These are phyloP conservation scores for Caenorhabditis japonica DNA, from an alignment of 2,888 invertebrate species.

Conservation along the genomic window DNA sequence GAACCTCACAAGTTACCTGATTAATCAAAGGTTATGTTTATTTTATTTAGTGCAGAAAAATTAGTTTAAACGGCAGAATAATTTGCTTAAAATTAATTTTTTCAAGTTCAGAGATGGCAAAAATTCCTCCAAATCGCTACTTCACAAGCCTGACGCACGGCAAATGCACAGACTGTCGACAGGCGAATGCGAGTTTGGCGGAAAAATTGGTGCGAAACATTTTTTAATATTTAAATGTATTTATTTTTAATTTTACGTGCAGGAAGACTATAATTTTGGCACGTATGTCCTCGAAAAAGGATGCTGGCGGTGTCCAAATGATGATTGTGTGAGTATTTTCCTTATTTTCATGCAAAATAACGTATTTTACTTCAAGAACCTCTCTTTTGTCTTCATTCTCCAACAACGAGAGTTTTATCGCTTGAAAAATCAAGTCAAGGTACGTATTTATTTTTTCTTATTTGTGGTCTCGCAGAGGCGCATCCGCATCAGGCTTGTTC, in stretches of 20 bases:
- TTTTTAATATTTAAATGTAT: no score
- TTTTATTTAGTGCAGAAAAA: no score
- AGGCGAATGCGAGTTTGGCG: constrained; percentile 14
- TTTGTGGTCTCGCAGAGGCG: no score
- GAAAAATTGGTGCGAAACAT: constrained; percentile 24
- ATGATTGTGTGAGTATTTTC: constrained; percentile 13
- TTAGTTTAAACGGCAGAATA: no score
- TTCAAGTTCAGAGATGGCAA: no score
- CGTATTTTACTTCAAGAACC: constrained; percentile 8
- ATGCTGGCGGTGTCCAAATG: constrained; percentile 12
- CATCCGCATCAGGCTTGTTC: background rate
- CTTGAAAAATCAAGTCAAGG: constrained; percentile 12
- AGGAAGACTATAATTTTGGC: constrained; percentile 25
- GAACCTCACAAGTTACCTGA: no score
- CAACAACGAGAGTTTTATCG: constrained; percentile 1
- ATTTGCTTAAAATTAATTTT: no score
- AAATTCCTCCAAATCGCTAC: background rate
- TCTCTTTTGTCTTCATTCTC: constrained; percentile 20
- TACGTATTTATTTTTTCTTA: background rate
- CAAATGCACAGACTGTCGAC: constrained; percentile 11
- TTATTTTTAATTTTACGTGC: background rate
- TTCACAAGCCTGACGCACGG: constrained; percentile 26
- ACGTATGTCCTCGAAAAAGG: constrained; percentile 7
- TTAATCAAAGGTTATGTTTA: no score
- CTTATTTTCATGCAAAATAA: no score